Conservation (phyloP, 2,113 vertebrate species). For the Mus musculus region GRCm39 chr3:130546001-130546500, state of each 20-base stretch:
- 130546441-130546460: conserved; percentile 30
- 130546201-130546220: background rate
- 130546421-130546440: background rate
- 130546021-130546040: too few species aligned
- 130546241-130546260: background rate
- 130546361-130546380: conserved; percentile 29
- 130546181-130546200: background rate
- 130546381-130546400: background rate
- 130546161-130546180: background rate
- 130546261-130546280: background rate
- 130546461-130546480: background rate
- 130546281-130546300: background rate
- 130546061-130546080: too few species aligned
- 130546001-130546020: too few species aligned
- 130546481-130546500: background rate
- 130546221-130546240: background rate
- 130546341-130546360: background rate
- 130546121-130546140: too few species aligned
- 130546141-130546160: background rate
- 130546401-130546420: background rate
- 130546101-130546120: too few species aligned
- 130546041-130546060: too few species aligned
- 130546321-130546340: background rate
- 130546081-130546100: too few species aligned
- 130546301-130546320: background rate